These are phyloP conservation scores for Nasonia longicornis DNA, from an alignment of 1,140 invertebrate genomes.

Conservation along the genomic window DNA sequence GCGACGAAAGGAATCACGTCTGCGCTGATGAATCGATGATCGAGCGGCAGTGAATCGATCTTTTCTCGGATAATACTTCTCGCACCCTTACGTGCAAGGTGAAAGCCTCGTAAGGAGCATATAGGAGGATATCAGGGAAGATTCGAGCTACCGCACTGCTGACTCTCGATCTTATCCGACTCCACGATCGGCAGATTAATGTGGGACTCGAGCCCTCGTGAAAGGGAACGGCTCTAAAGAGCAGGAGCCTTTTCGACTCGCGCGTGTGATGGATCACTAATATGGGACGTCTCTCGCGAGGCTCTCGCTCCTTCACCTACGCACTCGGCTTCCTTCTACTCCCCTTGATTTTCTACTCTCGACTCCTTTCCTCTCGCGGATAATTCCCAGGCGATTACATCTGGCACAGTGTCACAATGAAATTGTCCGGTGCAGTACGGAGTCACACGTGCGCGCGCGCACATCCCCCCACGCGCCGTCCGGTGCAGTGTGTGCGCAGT, in stretches of 20 bases:
- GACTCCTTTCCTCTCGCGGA: conserved; percentile 53
- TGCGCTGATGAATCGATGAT: conserved; percentile 29
- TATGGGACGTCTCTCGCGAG: conserved; percentile 49
- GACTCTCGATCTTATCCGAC: conserved; percentile 54
- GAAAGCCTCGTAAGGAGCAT: not conserved
- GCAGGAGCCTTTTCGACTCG: conserved; percentile 24
- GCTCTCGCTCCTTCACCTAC: too few relatives aligned
- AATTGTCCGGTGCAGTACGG: conserved; percentile 8
- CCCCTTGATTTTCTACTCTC: not conserved
- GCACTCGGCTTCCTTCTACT: conserved; percentile 22
- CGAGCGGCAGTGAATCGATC: conserved; percentile 30
- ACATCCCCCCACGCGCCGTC: not conserved
- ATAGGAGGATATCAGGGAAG: too few relatives aligned
- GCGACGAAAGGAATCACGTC: not conserved
- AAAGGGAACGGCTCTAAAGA: conserved; percentile 44
- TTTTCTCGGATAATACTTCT: conserved; percentile 6
- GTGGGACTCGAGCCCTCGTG: conserved; percentile 56
- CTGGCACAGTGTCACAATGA: conserved; percentile 41
- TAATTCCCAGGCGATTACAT: conserved; percentile 65
- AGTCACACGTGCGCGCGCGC: not conserved
- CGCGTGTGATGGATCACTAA: conserved; percentile 64
- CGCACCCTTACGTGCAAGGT: too few relatives aligned
- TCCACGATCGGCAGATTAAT: conserved; percentile 59
- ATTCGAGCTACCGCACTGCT: too few relatives aligned
- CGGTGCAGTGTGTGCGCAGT: too few relatives aligned